A percentile compares a stretch with the other conserved stretches of the same genome.
These are phyloP conservation scores for Zaprionus ornatus DNA, from an alignment of 1,140 invertebrate species.

Conservation along the genomic window DNA sequence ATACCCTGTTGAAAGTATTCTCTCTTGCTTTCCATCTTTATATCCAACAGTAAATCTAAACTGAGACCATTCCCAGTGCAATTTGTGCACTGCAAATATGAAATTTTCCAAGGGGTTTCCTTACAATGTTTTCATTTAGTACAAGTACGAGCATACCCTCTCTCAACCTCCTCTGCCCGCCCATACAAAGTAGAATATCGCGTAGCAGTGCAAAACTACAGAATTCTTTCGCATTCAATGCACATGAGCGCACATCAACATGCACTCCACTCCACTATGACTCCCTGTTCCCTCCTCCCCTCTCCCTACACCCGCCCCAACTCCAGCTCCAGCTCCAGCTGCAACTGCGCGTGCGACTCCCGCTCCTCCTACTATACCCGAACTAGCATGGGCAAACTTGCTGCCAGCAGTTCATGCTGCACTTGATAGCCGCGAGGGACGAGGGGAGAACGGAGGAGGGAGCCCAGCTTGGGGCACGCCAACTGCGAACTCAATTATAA, in stretches of 20 bases:
- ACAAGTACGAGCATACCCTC: too few species aligned
- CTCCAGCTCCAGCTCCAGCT: constrained; percentile 6
- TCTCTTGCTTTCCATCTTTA: not conserved
- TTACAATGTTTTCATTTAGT: constrained; percentile 11
- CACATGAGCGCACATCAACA: constrained; percentile 71
- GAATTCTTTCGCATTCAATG: constrained; percentile 78
- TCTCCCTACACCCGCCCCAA: not conserved
- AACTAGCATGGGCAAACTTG: constrained; percentile 3
- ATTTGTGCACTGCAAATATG: not conserved
- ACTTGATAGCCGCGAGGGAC: constrained; percentile 16
- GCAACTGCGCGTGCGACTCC: not conserved
- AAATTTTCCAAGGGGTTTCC: not conserved
- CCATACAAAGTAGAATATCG: constrained; percentile 56
- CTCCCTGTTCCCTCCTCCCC: not conserved
- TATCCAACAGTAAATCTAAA: not conserved
- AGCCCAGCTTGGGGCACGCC: constrained; percentile 2
- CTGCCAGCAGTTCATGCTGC: constrained; percentile 24
- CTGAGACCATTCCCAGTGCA: too few species aligned
- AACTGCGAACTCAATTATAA: constrained; percentile 77
- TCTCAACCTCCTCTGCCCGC: not conserved
- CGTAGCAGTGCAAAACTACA: constrained; percentile 64
- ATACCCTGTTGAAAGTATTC: not conserved
- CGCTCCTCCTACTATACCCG: not conserved
- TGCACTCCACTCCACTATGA: constrained; percentile 44
- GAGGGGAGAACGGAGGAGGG: not conserved